Percentiles rank a stretch among this genome's conserved stretches.
These are phyloP conservation scores for Meteorus cinctellus DNA, from an alignment of 2,888 invertebrate species.

Conservation along the genomic window DNA sequence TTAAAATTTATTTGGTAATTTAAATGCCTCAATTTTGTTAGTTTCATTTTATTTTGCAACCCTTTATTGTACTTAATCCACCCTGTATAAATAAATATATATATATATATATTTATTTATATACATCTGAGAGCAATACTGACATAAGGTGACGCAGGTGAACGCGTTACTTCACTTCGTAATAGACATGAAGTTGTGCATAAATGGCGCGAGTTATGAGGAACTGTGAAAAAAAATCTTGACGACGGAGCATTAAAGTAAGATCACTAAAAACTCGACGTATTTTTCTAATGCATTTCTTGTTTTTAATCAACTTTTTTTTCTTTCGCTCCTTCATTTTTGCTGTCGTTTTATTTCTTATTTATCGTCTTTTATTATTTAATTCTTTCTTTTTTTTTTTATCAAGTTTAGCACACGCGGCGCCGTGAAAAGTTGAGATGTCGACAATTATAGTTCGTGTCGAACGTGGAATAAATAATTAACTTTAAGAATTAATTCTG, in stretches of 20 bases:
- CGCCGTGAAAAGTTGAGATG: slow-evolving; percentile 20
- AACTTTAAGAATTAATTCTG: slow-evolving; percentile 1
- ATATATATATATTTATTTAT: too few species aligned
- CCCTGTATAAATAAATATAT: too few species aligned
- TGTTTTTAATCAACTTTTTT: slow-evolving; percentile 44
- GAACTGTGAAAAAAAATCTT: slow-evolving; percentile 59
- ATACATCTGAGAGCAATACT: slow-evolving; percentile 2
- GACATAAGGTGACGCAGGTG: slow-evolving; percentile 54
- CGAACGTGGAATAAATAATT: slow-evolving; percentile 39
- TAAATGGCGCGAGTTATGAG: slow-evolving; percentile 70
- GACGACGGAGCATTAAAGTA: background rate
- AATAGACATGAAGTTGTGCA: slow-evolving; percentile 15
- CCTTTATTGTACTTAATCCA: too few species aligned
- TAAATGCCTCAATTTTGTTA: too few species aligned
- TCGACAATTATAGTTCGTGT: slow-evolving; percentile 21
- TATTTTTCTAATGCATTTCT: slow-evolving; percentile 43
- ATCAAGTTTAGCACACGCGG: background rate
- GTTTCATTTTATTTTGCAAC: too few species aligned
- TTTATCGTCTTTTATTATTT: slow-evolving; percentile 7
- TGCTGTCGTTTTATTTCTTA: slow-evolving; percentile 5
- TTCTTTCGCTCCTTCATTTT: slow-evolving; percentile 46
- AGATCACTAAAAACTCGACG: slow-evolving; percentile 17
- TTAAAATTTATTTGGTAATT: too few species aligned
- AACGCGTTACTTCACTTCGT: slow-evolving; percentile 60
- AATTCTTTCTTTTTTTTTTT: background rate